These are phyloP conservation scores for Phaenicophaeus curvirostris DNA, from an alignment of 2,797 vertebrate genomes.

Conservation along the genomic window DNA sequence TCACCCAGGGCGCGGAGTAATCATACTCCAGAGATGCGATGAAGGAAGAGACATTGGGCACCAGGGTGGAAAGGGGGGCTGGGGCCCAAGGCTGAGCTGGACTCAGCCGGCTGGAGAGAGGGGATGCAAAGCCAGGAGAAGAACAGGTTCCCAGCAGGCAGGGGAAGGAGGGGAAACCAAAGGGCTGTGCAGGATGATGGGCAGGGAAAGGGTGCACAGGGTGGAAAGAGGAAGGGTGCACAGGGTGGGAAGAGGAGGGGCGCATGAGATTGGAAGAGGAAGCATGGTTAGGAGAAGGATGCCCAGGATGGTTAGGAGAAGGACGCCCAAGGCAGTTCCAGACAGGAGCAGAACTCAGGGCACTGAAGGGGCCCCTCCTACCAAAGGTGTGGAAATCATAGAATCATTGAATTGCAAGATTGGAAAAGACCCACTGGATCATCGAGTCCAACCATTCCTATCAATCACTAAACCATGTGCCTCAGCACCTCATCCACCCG, in stretches of 20 bases:
- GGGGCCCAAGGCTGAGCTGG: slow-evolving; percentile 9
- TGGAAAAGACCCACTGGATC: too few relatives aligned
- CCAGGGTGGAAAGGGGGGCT: background rate
- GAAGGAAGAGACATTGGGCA: slow-evolving; percentile 34
- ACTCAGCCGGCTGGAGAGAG: background rate
- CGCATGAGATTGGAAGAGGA: too few relatives aligned
- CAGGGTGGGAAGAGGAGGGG: background rate
- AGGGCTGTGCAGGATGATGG: background rate
- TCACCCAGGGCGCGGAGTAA: slow-evolving; percentile 66
- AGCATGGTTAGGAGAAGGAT: background rate
- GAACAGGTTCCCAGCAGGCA: background rate
- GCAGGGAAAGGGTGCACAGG: fast-evolving
- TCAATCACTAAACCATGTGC: too few relatives aligned
- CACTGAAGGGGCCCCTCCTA: background rate
- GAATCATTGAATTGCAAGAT: too few relatives aligned
- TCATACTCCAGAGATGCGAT: slow-evolving; percentile 57
- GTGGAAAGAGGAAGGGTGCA: too few relatives aligned
- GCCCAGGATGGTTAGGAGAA: background rate
- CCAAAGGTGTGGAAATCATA: background rate
- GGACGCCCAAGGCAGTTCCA: background rate
- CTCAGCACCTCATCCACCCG: too few relatives aligned
- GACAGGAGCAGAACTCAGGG: background rate
- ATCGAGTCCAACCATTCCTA: too few relatives aligned
- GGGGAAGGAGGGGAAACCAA: background rate
- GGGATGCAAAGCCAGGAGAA: fast-evolving